Evolutionary conservation across 2,888 invertebrate species (phyloP).

Genomic region (Caenorhabditis auriculariae): DNA sequence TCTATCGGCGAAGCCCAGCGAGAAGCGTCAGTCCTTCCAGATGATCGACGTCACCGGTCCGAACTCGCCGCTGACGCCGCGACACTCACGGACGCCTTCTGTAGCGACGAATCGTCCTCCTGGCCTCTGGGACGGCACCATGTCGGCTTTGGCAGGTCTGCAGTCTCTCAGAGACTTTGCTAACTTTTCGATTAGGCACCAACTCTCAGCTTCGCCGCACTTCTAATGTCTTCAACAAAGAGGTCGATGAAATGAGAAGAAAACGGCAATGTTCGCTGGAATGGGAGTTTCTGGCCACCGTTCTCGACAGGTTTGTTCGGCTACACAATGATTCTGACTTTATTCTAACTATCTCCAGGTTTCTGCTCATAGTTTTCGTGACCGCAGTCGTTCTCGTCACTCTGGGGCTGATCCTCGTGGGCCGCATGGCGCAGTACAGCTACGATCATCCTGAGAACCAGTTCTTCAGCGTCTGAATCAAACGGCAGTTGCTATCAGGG

Average conservation of each 20-base stretch:
- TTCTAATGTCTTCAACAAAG: slow-evolving; percentile 37
- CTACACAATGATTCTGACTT: neutral
- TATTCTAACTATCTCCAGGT: slow-evolving; percentile 36
- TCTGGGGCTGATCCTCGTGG: slow-evolving; percentile 54
- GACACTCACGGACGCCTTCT: slow-evolving; percentile 27
- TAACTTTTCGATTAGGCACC: slow-evolving; percentile 10
- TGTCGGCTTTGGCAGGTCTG: slow-evolving; percentile 37
- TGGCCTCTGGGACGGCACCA: slow-evolving; percentile 43
- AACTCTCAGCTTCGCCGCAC: slow-evolving; percentile 29
- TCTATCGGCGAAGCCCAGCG: slow-evolving; percentile 6
- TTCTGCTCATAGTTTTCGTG: slow-evolving; percentile 55
- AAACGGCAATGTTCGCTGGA: slow-evolving; percentile 57
- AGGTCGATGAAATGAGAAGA: slow-evolving; percentile 37
- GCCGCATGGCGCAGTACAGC: slow-evolving; percentile 50
- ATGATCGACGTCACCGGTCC: slow-evolving; percentile 55
- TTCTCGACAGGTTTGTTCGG: slow-evolving; percentile 45
- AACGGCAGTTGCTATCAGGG: no score
- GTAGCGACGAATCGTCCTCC: slow-evolving; percentile 20
- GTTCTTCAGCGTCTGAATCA: slow-evolving; percentile 18
- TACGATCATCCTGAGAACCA: slow-evolving; percentile 41
- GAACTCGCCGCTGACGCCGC: slow-evolving; percentile 30
- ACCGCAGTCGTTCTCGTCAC: slow-evolving; percentile 51
- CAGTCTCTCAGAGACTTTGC: no score
- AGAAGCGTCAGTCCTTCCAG: slow-evolving; percentile 38
- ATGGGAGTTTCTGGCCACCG: slow-evolving; percentile 61